phyloP scores from a whole-genome alignment of 2,888 invertebrate genomes.

The Nemurella pictetii region DNA sequence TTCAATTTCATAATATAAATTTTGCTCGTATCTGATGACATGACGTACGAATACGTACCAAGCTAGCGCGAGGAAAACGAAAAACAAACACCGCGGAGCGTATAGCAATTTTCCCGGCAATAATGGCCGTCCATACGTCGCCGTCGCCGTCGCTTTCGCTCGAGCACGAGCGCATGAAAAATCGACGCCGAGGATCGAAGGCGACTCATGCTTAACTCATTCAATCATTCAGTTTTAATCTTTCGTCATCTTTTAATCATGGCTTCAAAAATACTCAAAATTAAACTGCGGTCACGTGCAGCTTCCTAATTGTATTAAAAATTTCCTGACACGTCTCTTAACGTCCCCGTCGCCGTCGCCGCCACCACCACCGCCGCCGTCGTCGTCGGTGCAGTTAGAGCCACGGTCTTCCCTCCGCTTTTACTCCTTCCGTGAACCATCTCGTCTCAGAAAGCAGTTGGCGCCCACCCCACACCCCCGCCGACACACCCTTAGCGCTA shows the following conservation, averaged over 20 bases:
- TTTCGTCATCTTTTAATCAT: constrained; percentile 13
- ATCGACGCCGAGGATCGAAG: neutral
- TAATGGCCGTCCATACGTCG: neutral
- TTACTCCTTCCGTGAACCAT: too few relatives aligned
- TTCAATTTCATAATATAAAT: neutral
- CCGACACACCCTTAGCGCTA: neutral
- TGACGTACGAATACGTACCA: neutral
- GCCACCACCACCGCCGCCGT: neutral
- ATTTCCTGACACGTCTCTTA: constrained; percentile 17
- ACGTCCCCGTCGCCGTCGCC: neutral
- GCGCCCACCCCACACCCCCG: neutral
- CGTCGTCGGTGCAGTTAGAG: neutral
- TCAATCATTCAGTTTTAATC: constrained; percentile 15
- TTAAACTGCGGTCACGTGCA: constrained; percentile 27
- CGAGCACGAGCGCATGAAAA: neutral
- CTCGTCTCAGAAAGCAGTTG: too few relatives aligned
- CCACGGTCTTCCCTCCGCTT: too few relatives aligned
- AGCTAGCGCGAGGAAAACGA: neutral
- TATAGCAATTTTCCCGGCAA: neutral
- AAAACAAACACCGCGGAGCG: neutral
- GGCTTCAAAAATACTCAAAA: constrained; percentile 14
- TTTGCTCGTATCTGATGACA: neutral
- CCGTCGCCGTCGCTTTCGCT: neutral
- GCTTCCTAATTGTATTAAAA: constrained; percentile 30
- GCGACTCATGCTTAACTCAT: neutral